Evolutionary conservation across 1,140 invertebrate species (phyloP), one percentile per base, ranked within the genome.

Genomic region (Cylas formicarius): DNA sequence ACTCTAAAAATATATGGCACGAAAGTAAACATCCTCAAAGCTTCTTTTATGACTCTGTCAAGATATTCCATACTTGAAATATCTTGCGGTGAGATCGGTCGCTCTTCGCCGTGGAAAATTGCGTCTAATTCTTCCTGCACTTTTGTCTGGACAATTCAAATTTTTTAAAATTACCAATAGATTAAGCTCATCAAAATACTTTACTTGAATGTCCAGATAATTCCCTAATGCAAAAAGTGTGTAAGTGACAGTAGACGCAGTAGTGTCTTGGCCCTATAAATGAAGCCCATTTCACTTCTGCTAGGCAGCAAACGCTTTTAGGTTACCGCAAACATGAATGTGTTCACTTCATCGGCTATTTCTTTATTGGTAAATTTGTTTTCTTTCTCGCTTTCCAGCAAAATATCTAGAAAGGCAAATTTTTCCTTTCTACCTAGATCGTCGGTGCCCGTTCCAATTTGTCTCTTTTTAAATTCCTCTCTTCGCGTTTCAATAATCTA

Each of bases 331-430:
- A 86, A 85, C 77, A 84, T 87, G 55, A 90, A 90, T 4, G 86
- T 90, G 55, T 88, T 84, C 11, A 88, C 84, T 70, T 90, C 86
- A 61, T 89, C 84, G 32, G 81, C 69, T 28, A 90, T 84, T 56
- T 84, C 77, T 33, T 76, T 71, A 49, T 80, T 73, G 0, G 69
- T 66, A 8, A 86, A 63, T 4, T 60, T 32, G 20, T 43, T 52
- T 33, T 74, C 67, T 32, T 58, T 36, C 58, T 77, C 72, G n/a
- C 34, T 16, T 4, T 4, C 8, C n/a, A 86, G 70, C 13, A 87
- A 59, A 26, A 84, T 63, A 67, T 87, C 85, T 28, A 90, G 67
- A 60, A 90, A 88, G 2, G 84, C 83, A 14, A 80, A 55, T 37
- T 75, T 66, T 52, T 72, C 75, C 58, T 74, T 77, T 47, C 69